Conservation (phyloP, 1,140 invertebrate species). For the Drosophila orena region DNA sequence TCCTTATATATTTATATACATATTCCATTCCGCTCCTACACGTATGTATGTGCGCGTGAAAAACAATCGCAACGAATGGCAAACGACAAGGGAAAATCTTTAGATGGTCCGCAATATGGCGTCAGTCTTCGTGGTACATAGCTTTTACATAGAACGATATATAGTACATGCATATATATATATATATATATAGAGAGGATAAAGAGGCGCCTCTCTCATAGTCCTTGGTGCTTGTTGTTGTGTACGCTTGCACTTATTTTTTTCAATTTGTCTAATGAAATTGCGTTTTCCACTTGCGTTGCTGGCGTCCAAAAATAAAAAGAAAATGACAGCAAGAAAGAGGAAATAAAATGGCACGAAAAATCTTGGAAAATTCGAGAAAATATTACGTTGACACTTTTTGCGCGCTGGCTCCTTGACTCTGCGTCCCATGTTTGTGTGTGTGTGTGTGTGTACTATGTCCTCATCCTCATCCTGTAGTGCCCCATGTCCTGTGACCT, state of each 20-base stretch:
- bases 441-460: constrained; percentile 20
- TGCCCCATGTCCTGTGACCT: constrained; percentile 28
- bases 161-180: constrained; percentile 7
- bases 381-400: constrained; percentile 82
- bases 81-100: constrained; percentile 55
- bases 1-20: neutral
- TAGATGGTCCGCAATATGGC: constrained; percentile 56
- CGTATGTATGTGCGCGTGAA: constrained; percentile 68
- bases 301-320: constrained; percentile 26
- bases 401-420: constrained; percentile 51
- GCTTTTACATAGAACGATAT: constrained; percentile 9
- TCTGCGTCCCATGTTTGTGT: constrained; percentile 18
- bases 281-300: constrained; percentile 81
- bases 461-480: constrained; percentile 11
- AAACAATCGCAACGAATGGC: constrained; percentile 70
- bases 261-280: constrained; percentile 85
- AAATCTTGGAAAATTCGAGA: constrained; percentile 80
- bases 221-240: constrained; percentile 36
- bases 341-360: constrained; percentile 55
- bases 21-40: constrained; percentile 52
- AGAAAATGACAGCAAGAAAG: constrained; percentile 12
- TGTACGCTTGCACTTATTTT: constrained; percentile 75
- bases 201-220: constrained; percentile 8
- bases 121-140: constrained; percentile 47
- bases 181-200: constrained; percentile 10